Percentiles rank a stretch among this genome's conserved stretches.
Conservation (phyloP, 1,140 invertebrate species). For the Drosophila oshimai region DNA sequence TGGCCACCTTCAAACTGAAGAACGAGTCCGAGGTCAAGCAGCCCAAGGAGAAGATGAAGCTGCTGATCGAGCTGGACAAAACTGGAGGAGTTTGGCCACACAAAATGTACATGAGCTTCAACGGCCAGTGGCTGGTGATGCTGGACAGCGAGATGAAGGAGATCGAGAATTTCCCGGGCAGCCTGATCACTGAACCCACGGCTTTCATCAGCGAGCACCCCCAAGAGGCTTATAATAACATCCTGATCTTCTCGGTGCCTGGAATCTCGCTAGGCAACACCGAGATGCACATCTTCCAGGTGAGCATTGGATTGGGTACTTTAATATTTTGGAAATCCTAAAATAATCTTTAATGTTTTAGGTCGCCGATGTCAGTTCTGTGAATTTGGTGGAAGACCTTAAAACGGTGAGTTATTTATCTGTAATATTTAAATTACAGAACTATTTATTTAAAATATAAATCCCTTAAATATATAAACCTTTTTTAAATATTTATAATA, state of each 20-base stretch:
- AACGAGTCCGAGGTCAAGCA: slow-evolving; percentile 64
- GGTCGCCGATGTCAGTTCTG: slow-evolving; percentile 84
- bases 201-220: slow-evolving; percentile 76
- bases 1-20: slow-evolving; percentile 77
- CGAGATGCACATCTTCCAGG: slow-evolving; percentile 79
- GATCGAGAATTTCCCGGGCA: slow-evolving; percentile 77
- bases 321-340: not conserved
- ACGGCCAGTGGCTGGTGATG: slow-evolving; percentile 77
- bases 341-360: slow-evolving; percentile 1
- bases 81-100: slow-evolving; percentile 75
- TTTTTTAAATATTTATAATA: too few relatives aligned
- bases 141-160: slow-evolving; percentile 77
- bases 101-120: slow-evolving; percentile 79
- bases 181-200: slow-evolving; percentile 70
- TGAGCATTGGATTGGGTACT: not conserved
- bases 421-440: too few relatives aligned
- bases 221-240: slow-evolving; percentile 66
- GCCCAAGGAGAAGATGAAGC: slow-evolving; percentile 77
- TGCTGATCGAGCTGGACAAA: slow-evolving; percentile 71
- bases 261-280: slow-evolving; percentile 72
- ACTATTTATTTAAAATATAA: too few relatives aligned
- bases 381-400: slow-evolving; percentile 84
- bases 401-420: slow-evolving; percentile 44
- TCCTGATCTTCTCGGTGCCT: slow-evolving; percentile 71
- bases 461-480: too few relatives aligned